phyloP scores from a whole-genome alignment of 2,113 vertebrate genomes.

The Lophius piscatorius region DNA sequence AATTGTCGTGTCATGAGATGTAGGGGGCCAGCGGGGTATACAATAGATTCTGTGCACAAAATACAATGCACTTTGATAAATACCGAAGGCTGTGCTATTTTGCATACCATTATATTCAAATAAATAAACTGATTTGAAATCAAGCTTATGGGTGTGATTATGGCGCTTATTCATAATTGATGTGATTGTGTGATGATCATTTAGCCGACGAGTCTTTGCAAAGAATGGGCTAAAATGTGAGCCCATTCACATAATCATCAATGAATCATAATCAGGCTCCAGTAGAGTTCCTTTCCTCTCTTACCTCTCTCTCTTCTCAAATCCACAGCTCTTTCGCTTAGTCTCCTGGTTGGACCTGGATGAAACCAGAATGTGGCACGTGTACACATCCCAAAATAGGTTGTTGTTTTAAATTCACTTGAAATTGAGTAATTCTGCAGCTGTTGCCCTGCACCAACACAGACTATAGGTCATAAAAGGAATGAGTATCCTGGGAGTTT shows the following conservation, averaged over 20 bases:
- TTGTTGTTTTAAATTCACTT: conserved; percentile 34
- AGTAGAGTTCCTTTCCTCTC: background rate
- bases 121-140: background rate
- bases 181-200: conserved; percentile 8
- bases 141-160: conserved; percentile 8
- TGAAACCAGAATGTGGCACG: conserved; percentile 54
- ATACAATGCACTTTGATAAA: background rate
- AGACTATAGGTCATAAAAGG: conserved; percentile 5
- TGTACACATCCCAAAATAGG: conserved; percentile 55
- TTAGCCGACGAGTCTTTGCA: conserved; percentile 3
- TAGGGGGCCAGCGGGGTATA: too few species aligned
- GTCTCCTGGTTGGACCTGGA: conserved; percentile 27
- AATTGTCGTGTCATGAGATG: too few species aligned
- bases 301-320: conserved; percentile 1
- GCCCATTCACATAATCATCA: conserved; percentile 12
- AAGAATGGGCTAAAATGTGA: conserved; percentile 25
- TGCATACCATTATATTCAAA: conserved; percentile 4
- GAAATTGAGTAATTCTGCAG: conserved; percentile 51
- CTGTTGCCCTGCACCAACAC: conserved; percentile 21
- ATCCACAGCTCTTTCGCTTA: conserved; percentile 14
- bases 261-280: conserved; percentile 23
- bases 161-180: conserved; percentile 10
- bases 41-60: too few species aligned
- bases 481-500: conserved; percentile 15
- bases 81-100: background rate